phyloP scores from a whole-genome alignment of 2,888 invertebrate genomes.

The Fissipunctia ypsillon region DNA sequence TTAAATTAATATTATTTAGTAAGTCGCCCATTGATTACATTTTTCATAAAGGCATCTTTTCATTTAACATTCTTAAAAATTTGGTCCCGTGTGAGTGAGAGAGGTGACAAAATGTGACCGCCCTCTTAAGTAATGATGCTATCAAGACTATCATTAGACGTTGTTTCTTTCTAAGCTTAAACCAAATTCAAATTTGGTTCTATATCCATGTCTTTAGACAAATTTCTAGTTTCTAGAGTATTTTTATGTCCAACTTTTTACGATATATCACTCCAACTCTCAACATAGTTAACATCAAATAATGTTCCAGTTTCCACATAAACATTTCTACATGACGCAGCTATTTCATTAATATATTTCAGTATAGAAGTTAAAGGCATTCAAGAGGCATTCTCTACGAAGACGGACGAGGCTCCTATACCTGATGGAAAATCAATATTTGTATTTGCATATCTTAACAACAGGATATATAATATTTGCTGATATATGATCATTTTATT shows the following conservation, averaged over 20 bases:
- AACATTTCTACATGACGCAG: slow-evolving; percentile 34
- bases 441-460: slow-evolving; percentile 73
- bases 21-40: no score
- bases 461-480: slow-evolving; percentile 54
- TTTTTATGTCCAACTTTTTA: background rate
- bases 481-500: slow-evolving; percentile 61
- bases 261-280: background rate
- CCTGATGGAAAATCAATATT: slow-evolving; percentile 77
- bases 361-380: slow-evolving; percentile 60
- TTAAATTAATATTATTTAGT: no score
- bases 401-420: slow-evolving; percentile 58
- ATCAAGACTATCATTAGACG: background rate
- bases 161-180: background rate
- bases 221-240: background rate
- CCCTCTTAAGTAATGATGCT: background rate
- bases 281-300: background rate
- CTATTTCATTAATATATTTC: slow-evolving; percentile 58
- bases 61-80: no score
- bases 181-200: background rate
- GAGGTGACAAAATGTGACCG: no score
- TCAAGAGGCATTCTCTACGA: slow-evolving; percentile 51
- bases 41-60: no score
- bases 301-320: slow-evolving; percentile 27
- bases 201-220: background rate
- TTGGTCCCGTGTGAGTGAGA: no score